Conservation (phyloP, 2,888 invertebrate species). For the Parasteatoda lunata region DNA sequence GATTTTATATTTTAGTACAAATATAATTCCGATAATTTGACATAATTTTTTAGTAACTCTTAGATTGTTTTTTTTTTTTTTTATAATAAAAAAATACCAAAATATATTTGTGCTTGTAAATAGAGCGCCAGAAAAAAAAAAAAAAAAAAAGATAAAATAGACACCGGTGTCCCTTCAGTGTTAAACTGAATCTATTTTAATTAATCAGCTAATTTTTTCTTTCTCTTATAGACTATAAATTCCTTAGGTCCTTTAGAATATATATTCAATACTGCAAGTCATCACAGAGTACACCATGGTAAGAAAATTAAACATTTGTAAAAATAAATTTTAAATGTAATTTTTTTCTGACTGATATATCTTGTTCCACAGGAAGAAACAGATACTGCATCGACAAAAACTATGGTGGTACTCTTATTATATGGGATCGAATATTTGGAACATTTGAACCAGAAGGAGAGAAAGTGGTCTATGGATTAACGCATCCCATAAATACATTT, state of each 20-base stretch:
- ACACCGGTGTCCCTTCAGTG: too few relatives aligned
- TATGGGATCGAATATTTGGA: constrained; percentile 90
- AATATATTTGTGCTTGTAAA: too few relatives aligned
- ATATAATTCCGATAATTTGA: too few relatives aligned
- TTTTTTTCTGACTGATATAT: not conserved
- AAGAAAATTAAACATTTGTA: constrained; percentile 78
- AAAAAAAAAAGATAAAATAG: too few relatives aligned
- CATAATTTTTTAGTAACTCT: too few relatives aligned
- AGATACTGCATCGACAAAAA: constrained; percentile 94
- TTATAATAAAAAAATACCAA: too few relatives aligned
- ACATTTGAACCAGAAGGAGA: constrained; percentile 85
- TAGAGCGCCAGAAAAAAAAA: too few relatives aligned
- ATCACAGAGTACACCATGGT: constrained; percentile 83
- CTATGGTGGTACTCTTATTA: constrained; percentile 91
- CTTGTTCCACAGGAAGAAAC: constrained; percentile 81
- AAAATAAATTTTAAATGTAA: constrained; percentile 85
- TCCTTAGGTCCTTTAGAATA: constrained; percentile 89
- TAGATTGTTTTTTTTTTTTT: too few relatives aligned
- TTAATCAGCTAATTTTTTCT: not conserved
- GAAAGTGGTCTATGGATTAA: constrained; percentile 88
- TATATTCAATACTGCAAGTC: constrained; percentile 90
- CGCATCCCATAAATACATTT: constrained; percentile 86
- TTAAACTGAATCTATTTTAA: not conserved
- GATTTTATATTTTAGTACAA: too few relatives aligned
- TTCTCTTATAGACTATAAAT: constrained; percentile 79